These are phyloP conservation scores for Sebastes diaconus DNA, from an alignment of 2,797 vertebrate species.

Conservation along the genomic window DNA sequence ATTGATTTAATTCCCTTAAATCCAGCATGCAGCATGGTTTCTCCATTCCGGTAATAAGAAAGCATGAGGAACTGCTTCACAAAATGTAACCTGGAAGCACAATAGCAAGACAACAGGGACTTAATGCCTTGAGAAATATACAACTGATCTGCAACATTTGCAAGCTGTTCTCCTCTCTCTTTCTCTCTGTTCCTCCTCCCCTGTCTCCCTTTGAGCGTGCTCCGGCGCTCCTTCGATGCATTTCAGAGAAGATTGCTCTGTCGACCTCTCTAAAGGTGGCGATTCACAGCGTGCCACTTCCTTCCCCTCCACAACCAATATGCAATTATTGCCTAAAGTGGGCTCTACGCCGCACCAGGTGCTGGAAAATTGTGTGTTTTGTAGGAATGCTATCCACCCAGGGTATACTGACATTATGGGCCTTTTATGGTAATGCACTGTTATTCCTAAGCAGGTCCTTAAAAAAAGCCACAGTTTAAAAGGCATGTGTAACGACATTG, in stretches of 20 bases:
- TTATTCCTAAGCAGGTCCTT: conserved; percentile 2
- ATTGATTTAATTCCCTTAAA: conserved; percentile 15
- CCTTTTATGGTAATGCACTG: conserved; percentile 19
- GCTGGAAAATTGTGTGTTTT: conserved; percentile 56
- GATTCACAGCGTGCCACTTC: conserved; percentile 61
- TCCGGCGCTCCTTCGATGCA: conserved; percentile 26
- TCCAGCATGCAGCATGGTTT: not conserved
- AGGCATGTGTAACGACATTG: not conserved
- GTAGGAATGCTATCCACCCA: conserved; percentile 36
- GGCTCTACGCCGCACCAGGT: conserved; percentile 42
- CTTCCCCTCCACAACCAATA: conserved; percentile 58
- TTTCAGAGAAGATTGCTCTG: conserved; percentile 66
- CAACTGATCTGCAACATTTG: conserved; percentile 33
- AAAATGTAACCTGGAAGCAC: conserved; percentile 23
- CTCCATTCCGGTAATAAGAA: not conserved
- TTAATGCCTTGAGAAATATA: conserved; percentile 25
- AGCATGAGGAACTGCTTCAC: not conserved
- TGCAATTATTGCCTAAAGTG: conserved; percentile 65
- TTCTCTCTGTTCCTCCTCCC: not conserved
- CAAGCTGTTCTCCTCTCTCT: conserved; percentile 11
- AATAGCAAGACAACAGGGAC: conserved; percentile 21
- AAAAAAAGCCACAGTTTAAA: not conserved
- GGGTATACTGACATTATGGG: conserved; percentile 40
- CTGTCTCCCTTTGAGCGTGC: conserved; percentile 13
- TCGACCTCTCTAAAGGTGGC: conserved; percentile 63